phyloP scores from a whole-genome alignment of 2,797 vertebrate genomes.

The Eulemur mongoz region DNA sequence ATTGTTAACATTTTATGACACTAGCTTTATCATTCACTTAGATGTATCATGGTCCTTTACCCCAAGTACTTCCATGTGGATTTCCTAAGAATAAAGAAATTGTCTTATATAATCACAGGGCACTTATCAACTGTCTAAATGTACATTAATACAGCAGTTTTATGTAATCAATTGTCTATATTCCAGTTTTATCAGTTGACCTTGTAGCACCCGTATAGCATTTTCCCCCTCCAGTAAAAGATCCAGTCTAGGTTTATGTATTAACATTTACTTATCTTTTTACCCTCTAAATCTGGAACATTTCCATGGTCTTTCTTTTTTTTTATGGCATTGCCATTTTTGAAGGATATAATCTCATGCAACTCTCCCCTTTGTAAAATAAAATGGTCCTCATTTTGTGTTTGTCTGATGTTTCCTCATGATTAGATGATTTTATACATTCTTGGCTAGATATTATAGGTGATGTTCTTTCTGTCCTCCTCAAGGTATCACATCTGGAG shows the following conservation, averaged over 20 bases:
- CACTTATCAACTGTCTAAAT: not conserved
- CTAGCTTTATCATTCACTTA: not conserved
- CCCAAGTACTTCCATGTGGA: not conserved
- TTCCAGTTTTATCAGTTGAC: not conserved
- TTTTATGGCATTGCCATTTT: not conserved
- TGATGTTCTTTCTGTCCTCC: conserved; percentile 1
- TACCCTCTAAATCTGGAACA: not conserved
- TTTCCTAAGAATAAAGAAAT: conserved; percentile 7
- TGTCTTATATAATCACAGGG: not conserved
- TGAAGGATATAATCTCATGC: conserved; percentile 1
- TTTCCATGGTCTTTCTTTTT: conserved; percentile 29
- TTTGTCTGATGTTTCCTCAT: conserved; percentile 21
- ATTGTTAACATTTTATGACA: conserved; percentile 16
- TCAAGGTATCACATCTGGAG: conserved; percentile 8
- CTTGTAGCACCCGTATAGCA: not conserved
- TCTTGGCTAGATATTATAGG: not conserved
- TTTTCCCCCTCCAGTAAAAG: not conserved
- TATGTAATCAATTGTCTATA: not conserved
- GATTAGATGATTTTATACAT: conserved; percentile 20
- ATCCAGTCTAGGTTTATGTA: not conserved
- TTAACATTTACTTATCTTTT: not conserved
- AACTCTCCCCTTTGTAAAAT: conserved; percentile 1
- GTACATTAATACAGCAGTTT: not conserved
- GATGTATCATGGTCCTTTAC: not conserved
- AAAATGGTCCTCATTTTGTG: conserved; percentile 34